A percentile compares a stretch with the other conserved stretches of the same genome.
Evolutionary conservation across 2,888 invertebrate species (phyloP).

Genomic region (Globia sparganii): DNA sequence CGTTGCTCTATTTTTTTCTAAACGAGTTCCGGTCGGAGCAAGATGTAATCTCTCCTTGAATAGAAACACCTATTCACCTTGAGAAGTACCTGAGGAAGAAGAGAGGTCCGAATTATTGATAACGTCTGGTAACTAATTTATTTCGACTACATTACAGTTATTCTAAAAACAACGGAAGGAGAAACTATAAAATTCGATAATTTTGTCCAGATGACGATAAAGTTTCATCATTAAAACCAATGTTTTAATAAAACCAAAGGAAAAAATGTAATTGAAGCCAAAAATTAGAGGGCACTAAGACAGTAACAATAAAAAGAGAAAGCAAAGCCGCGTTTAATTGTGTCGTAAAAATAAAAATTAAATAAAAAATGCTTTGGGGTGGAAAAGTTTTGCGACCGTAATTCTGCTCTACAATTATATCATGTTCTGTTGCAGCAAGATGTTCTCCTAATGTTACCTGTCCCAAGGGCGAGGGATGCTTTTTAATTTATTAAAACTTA

Average conservation of each 20-base stretch:
- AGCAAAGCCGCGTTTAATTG: constrained; percentile 90
- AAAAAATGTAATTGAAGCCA: constrained; percentile 88
- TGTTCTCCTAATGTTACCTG: constrained; percentile 83
- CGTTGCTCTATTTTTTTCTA: constrained; percentile 86
- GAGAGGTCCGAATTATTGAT: constrained; percentile 87
- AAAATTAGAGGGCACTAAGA: constrained; percentile 89
- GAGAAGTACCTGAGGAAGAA: constrained; percentile 90
- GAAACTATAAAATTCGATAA: constrained; percentile 60
- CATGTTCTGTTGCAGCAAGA: constrained; percentile 76
- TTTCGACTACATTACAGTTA: constrained; percentile 58
- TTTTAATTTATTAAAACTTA: constrained; percentile 63
- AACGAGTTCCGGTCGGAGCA: constrained; percentile 88
- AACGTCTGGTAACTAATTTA: constrained; percentile 66
- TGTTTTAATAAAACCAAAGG: constrained; percentile 86
- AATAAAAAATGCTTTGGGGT: constrained; percentile 89
- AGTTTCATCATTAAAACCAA: constrained; percentile 85
- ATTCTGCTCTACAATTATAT: constrained; percentile 87
- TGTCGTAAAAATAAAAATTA: constrained; percentile 90
- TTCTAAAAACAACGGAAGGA: constrained; percentile 47
- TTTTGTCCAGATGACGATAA: constrained; percentile 65
- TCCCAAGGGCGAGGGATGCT: constrained; percentile 76
- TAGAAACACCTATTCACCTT: constrained; percentile 90
- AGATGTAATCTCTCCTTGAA: constrained; percentile 86
- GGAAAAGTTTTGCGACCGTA: constrained; percentile 87
- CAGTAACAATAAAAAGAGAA: constrained; percentile 90